Evolutionary conservation across 1,140 invertebrate genomes (phyloP).

Genomic region (Hydropsyche tenuis): DNA sequence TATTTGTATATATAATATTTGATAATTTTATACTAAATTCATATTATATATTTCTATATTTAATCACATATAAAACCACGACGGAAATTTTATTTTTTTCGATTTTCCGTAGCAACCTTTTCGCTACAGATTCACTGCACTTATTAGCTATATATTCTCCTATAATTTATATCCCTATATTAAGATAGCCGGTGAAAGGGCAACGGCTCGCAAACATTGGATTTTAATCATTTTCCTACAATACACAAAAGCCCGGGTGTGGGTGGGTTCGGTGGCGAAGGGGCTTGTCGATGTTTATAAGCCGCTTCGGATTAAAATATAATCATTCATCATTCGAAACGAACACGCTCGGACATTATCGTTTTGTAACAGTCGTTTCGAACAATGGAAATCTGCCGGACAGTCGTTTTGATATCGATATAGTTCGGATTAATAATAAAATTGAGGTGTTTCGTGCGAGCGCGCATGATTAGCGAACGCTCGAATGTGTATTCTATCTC

Average conservation of each 20-base stretch:
- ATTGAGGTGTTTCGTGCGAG: conserved; percentile 51
- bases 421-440: conserved; percentile 37
- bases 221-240: conserved; percentile 49
- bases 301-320: conserved; percentile 24
- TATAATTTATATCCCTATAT: conserved; percentile 49
- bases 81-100: too few relatives aligned
- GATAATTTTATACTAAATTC: too few relatives aligned
- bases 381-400: too few relatives aligned
- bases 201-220: conserved; percentile 47
- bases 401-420: too few relatives aligned
- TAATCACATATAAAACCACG: too few relatives aligned
- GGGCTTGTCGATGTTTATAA: conserved; percentile 32
- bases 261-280: conserved; percentile 23
- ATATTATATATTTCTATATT: too few relatives aligned
- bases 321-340: conserved; percentile 37
- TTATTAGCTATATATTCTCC: conserved; percentile 49
- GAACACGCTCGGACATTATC: not conserved
- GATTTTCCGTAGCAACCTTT: not conserved
- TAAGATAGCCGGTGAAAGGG: conserved; percentile 45
- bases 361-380: too few relatives aligned
- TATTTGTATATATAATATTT: too few relatives aligned
- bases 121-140: conserved; percentile 12
- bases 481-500: conserved; percentile 51
- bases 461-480: conserved; percentile 56
- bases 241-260: not conserved